Evolutionary conservation across 2,113 vertebrate species (phyloP).

Genomic region (Podilymbus podiceps): DNA sequence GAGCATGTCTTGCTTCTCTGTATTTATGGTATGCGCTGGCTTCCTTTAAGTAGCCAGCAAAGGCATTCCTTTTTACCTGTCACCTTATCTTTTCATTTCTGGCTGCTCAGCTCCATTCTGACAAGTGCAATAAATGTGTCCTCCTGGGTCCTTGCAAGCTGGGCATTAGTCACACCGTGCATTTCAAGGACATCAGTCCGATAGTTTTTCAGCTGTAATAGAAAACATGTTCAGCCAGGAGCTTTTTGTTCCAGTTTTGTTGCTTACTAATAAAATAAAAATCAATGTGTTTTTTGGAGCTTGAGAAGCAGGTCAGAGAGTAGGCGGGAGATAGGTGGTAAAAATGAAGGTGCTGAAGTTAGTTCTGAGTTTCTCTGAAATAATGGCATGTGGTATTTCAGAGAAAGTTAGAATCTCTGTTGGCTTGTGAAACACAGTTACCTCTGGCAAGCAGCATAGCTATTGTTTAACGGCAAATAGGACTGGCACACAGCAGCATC

Average conservation of each 20-base stretch:
- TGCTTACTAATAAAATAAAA: conserved; percentile 54
- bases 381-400: conserved; percentile 2
- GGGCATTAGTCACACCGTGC: conserved; percentile 56
- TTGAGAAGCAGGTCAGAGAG: conserved; percentile 15
- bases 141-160: conserved; percentile 38
- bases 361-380: background rate
- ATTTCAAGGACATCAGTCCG: conserved; percentile 55
- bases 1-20: background rate
- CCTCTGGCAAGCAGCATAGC: background rate
- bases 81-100: conserved; percentile 8
- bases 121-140: conserved; percentile 57
- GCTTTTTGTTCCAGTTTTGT: conserved; percentile 52
- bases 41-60: background rate
- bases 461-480: background rate
- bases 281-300: background rate
- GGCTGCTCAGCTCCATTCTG: conserved; percentile 48
- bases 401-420: background rate
- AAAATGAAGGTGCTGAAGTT: conserved; percentile 31
- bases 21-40: background rate
- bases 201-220: conserved; percentile 50
- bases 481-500: background rate
- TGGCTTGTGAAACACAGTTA: background rate
- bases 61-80: background rate
- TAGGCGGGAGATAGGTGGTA: conserved; percentile 23
- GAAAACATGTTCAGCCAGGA: conserved; percentile 44